These are phyloP conservation scores for Drosophila guanche DNA, from an alignment of 1,140 invertebrate species.

Conservation along the genomic window DNA sequence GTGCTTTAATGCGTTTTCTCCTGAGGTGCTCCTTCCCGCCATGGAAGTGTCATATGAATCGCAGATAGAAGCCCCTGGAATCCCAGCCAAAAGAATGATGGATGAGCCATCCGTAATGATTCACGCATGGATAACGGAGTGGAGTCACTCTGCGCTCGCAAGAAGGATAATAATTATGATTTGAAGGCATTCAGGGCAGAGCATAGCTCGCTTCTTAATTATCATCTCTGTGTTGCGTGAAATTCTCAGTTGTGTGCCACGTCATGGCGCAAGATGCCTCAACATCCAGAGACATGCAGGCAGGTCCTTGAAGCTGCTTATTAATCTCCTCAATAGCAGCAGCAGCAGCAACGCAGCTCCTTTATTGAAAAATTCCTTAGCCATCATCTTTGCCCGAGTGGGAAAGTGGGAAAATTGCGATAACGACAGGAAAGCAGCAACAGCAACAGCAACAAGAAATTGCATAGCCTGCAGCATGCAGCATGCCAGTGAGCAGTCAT, in stretches of 20 bases:
- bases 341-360: conserved; percentile 23
- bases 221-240: conserved; percentile 15
- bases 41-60: conserved; percentile 31
- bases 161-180: conserved; percentile 19
- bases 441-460: conserved; percentile 4
- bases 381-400: conserved; percentile 18
- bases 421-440: conserved; percentile 15
- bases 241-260: conserved; percentile 34
- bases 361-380: conserved; percentile 61
- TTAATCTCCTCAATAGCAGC: conserved; percentile 60
- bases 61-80: conserved; percentile 19
- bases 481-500: conserved; percentile 34
- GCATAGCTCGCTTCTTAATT: conserved; percentile 27
- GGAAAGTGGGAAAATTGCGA: conserved; percentile 31
- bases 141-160: too few relatives aligned
- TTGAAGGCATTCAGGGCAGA: conserved; percentile 1
- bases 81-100: conserved; percentile 30
- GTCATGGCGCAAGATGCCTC: conserved; percentile 30
- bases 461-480: conserved; percentile 36
- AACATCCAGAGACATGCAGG: conserved; percentile 30
- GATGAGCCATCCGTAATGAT: conserved; percentile 5
- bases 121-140: conserved; percentile 17
- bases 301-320: conserved; percentile 27
- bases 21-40: not conserved
- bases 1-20: conserved; percentile 11